Evolutionary conservation across 2,113 vertebrate species (phyloP).

Genomic region (Eulemur macaco): DNA sequence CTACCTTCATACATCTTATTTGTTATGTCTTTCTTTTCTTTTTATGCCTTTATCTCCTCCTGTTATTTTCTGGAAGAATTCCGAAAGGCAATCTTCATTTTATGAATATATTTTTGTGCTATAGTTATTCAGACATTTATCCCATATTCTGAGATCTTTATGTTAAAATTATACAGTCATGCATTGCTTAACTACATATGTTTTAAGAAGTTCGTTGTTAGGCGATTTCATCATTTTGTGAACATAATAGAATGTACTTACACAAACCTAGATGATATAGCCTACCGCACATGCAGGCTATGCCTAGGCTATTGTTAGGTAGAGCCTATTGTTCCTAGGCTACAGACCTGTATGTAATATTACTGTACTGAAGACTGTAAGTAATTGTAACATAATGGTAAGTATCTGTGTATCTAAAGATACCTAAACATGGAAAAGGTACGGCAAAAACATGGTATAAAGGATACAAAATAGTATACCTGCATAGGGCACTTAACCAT

Average conservation of each 20-base stretch:
- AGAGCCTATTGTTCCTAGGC: not conserved
- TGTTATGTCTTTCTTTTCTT: not conserved
- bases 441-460: not conserved
- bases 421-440: not conserved
- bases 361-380: no score
- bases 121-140: not conserved
- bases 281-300: not conserved
- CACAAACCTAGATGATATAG: not conserved
- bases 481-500: not conserved
- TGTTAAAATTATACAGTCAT: not conserved
- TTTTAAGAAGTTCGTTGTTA: not conserved
- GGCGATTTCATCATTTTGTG: not conserved
- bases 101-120: not conserved
- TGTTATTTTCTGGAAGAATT: not conserved
- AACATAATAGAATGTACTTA: not conserved
- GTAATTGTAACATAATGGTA: not conserved
- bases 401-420: not conserved
- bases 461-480: not conserved
- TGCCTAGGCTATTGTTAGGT: not conserved
- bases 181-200: not conserved
- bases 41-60: not conserved
- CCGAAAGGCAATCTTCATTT: not conserved
- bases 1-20: not conserved
- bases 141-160: not conserved
- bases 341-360: not conserved